These are phyloP conservation scores for Loxodonta africana DNA, from an alignment of 2,113 vertebrate genomes.

Conservation along the genomic window DNA sequence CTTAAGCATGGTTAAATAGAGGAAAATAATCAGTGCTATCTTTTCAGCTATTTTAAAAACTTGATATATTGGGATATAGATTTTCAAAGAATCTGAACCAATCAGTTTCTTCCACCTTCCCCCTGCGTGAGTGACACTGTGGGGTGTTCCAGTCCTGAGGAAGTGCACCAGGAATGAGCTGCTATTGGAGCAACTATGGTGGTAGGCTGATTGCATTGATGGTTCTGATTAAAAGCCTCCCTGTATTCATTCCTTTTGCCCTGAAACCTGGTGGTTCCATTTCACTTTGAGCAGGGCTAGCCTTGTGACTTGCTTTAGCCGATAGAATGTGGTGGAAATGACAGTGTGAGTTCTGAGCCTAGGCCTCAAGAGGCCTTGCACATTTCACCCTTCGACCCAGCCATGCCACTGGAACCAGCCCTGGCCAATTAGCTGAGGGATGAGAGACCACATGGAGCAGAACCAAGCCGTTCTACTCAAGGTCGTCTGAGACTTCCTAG, in stretches of 20 bases:
- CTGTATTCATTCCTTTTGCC: neutral
- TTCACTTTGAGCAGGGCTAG: neutral
- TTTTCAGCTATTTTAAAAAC: neutral
- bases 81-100: conserved; percentile 17
- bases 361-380: neutral
- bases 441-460: neutral
- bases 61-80: neutral
- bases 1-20: neutral
- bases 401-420: neutral
- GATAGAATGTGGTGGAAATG: neutral
- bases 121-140: neutral
- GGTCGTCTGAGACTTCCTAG: neutral
- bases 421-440: neutral
- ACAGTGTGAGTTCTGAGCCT: neutral
- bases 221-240: neutral
- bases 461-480: neutral
- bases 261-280: neutral
- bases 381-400: neutral
- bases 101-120: neutral
- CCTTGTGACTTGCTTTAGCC: neutral
- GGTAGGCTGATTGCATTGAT: too few relatives aligned
- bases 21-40: neutral
- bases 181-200: neutral
- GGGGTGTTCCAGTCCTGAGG: neutral
- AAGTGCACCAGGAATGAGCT: neutral